Percentiles rank a stretch among this genome's conserved stretches.
Conservation (phyloP, 2,113 vertebrate genomes). For the Excalfactoria chinensis region DNA sequence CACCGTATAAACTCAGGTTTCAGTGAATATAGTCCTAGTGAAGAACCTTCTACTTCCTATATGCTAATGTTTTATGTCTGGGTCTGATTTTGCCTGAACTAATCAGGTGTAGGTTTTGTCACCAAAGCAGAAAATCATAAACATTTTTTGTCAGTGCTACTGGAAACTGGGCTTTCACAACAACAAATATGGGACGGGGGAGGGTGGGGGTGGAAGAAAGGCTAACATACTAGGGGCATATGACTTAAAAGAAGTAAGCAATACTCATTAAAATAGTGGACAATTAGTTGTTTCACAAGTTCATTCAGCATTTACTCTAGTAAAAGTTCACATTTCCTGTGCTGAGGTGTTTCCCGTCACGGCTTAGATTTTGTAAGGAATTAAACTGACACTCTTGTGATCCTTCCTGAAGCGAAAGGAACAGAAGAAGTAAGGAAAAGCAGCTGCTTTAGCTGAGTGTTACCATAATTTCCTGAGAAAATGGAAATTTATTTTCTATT, state of each 20-base stretch:
- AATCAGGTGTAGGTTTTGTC: not conserved
- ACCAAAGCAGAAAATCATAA: not conserved
- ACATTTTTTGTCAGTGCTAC: rapidly evolving
- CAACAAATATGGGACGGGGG: not conserved
- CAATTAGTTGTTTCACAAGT: not conserved
- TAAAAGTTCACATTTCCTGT: not conserved
- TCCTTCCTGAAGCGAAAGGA: not conserved
- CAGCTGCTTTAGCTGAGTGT: not conserved
- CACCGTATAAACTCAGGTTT: not conserved
- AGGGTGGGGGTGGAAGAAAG: not conserved
- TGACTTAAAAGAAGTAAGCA: not conserved
- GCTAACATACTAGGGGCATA: not conserved
- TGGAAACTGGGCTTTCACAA: not conserved
- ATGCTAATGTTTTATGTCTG: not conserved
- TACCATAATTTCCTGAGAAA: not conserved
- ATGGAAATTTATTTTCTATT: not conserved
- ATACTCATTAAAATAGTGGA: not conserved
- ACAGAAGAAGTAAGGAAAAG: not conserved
- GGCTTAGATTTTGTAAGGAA: not conserved
- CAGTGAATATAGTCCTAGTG: not conserved
- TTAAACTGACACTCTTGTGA: not conserved
- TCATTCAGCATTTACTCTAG: not conserved
- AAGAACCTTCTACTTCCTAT: not conserved
- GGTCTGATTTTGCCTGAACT: not conserved
- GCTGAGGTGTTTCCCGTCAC: not conserved